Evolutionary conservation across 2,888 invertebrate genomes (phyloP).

Genomic region (Spodoptera picta): DNA sequence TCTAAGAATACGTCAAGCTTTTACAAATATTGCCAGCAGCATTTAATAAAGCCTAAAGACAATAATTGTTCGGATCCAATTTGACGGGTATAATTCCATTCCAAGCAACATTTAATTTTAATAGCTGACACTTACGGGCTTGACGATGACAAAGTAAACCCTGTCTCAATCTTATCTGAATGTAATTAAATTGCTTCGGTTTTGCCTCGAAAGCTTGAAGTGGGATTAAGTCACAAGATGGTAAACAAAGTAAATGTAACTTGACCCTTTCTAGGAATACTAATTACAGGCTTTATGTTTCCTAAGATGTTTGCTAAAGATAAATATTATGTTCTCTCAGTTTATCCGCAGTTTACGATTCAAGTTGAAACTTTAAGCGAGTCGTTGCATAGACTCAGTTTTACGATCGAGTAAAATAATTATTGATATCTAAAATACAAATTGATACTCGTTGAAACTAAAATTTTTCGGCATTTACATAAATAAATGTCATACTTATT

Average conservation of each 20-base stretch:
- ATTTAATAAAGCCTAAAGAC: slow-evolving; percentile 12
- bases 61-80: slow-evolving; percentile 29
- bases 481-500: neutral
- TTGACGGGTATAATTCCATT: slow-evolving; percentile 24
- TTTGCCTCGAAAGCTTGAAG: slow-evolving; percentile 30
- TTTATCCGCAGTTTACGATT: slow-evolving; percentile 56
- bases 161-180: slow-evolving; percentile 33
- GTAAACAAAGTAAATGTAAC: slow-evolving; percentile 41
- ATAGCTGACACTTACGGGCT: slow-evolving; percentile 30
- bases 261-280: slow-evolving; percentile 41
- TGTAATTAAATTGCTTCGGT: slow-evolving; percentile 32
- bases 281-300: slow-evolving; percentile 33
- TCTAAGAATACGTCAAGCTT: neutral
- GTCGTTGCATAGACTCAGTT: slow-evolving; percentile 43
- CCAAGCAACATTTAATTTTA: slow-evolving; percentile 36
- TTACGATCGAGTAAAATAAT: slow-evolving; percentile 48
- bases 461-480: neutral
- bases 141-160: slow-evolving; percentile 40
- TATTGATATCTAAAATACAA: slow-evolving; percentile 50
- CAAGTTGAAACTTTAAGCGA: slow-evolving; percentile 38
- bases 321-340: slow-evolving; percentile 50
- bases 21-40: slow-evolving; percentile 5
- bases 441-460: slow-evolving; percentile 8
- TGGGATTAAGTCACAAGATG: slow-evolving; percentile 44
- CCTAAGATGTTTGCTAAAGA: slow-evolving; percentile 47